Evolutionary conservation across 30 jellyfish, hydroid and myxozoan species (phyloP).

Genomic region (Rhopilema esculentum): DNA sequence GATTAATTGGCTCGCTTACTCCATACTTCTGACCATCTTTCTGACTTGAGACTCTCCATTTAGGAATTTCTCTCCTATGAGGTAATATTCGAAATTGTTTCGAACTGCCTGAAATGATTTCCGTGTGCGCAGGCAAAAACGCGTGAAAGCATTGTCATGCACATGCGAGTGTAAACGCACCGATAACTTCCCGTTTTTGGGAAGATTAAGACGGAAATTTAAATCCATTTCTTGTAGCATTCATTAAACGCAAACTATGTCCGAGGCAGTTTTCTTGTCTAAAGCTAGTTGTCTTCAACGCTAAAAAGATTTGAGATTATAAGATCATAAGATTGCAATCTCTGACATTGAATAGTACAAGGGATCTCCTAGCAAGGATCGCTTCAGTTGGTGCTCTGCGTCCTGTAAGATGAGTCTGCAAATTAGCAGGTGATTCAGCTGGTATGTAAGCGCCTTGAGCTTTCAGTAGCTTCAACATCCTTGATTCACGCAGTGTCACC

Average conservation of each 20-base stretch:
- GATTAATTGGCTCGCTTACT: not conserved
- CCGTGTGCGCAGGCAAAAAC: slow-evolving; percentile 56
- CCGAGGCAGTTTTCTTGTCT: not conserved
- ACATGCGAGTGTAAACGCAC: slow-evolving; percentile 26
- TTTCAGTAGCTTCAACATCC: not conserved
- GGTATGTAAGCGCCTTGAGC: slow-evolving; percentile 40
- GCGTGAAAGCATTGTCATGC: slow-evolving; percentile 73
- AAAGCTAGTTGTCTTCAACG: not conserved
- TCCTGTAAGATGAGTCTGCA: slow-evolving; percentile 24
- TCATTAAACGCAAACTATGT: not conserved
- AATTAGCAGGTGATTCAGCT: slow-evolving; percentile 54
- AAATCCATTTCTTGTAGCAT: not conserved
- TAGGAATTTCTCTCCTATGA: slow-evolving; percentile 29
- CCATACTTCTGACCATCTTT: not conserved
- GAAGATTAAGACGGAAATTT: not conserved
- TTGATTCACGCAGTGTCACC: not conserved
- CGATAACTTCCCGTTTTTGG: slow-evolving; percentile 32
- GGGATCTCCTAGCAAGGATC: not conserved
- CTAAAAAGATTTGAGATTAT: slow-evolving; percentile 22
- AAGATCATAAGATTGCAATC: slow-evolving; percentile 55
- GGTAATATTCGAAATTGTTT: slow-evolving; percentile 38
- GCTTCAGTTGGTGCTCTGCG: slow-evolving; percentile 51
- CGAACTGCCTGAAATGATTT: slow-evolving; percentile 60
- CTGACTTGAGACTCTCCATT: not conserved
- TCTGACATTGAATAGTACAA: not conserved